phyloP scores from a whole-genome alignment of 1,140 invertebrate genomes.

The Pseudomyrmex dendroicus region DNA sequence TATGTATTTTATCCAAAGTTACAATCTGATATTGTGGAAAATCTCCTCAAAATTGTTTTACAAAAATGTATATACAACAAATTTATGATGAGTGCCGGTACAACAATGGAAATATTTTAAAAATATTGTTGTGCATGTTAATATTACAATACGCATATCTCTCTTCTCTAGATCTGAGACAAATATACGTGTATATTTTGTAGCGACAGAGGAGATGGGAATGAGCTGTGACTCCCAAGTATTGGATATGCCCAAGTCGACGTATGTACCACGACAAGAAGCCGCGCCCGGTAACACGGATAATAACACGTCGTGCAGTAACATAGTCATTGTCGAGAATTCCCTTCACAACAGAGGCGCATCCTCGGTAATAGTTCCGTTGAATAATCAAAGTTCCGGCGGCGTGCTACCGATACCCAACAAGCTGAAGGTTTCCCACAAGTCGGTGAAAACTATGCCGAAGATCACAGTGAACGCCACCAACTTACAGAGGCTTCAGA shows the following conservation, averaged over 20 bases:
- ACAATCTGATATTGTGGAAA: not conserved
- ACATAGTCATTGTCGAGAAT: conserved; percentile 73
- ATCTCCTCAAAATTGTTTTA: conserved; percentile 7
- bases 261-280: conserved; percentile 68
- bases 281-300: conserved; percentile 64
- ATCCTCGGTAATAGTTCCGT: conserved; percentile 70
- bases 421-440: conserved; percentile 69
- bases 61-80: not conserved
- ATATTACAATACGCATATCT: conserved; percentile 33
- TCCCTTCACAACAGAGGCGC: conserved; percentile 57
- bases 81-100: not conserved
- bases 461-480: conserved; percentile 82
- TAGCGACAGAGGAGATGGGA: conserved; percentile 78
- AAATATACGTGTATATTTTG: conserved; percentile 78
- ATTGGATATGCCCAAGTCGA: conserved; percentile 71
- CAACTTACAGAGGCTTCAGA: conserved; percentile 71
- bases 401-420: conserved; percentile 73
- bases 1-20: too few relatives aligned
- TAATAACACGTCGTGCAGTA: conserved; percentile 65
- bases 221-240: conserved; percentile 60
- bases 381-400: conserved; percentile 62
- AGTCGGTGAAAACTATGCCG: conserved; percentile 80
- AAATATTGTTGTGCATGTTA: conserved; percentile 23
- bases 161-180: conserved; percentile 20
- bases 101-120: not conserved